Evolutionary conservation across 2,888 invertebrate genomes (phyloP), one percentile per base, ranked within the genome.

Genomic region (Cactoblastis cactorum): DNA sequence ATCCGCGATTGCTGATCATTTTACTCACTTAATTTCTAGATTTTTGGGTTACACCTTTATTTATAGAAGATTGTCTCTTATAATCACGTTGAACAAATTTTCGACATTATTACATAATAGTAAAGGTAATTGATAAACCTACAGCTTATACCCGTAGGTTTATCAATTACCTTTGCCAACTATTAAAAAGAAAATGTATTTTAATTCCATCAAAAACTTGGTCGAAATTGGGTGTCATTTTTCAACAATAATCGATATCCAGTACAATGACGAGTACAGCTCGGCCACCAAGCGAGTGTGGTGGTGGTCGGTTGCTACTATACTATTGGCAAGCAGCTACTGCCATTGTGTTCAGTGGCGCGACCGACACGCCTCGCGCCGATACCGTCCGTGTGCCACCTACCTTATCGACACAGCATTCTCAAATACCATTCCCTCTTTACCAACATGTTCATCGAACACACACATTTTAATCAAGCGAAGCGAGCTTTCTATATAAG

Each of bases 321-420:
- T 32, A 28, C 24, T 43, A 43, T 32, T 24, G 43, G 28, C 28
- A 18, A 43, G 43, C 28, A 43, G 11, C 35, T n/a, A 28, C 9
- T 2, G 43, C 82, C 75, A 89, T 89, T 89, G 88, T 89, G 83
- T 45, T 70, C 64, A 67, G 77, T 75, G 71, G 68, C 83, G 85
- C 74, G 75, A 82, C 87, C 75, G 88, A 70, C 73, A 87, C 78
- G 88, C 84, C 82, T 81, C 83, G 87, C 86, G 71, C 87, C 72
- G 64, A 71, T 74, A 78, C 76, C 62, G 61, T 63, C 66, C 69
- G 74, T 78, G 72, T 72, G 65, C 83, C 78, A 83, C 83, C 83
- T 78, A 83, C 84, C 83, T 83, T 83, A 84, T 79, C 77, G 75
- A 63, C 69, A 19, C 32, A 1, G 70, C 74, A 67, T 74, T 71